These are phyloP conservation scores for Brevipalpus yothersi DNA, from an alignment of 1,140 invertebrate species.

Conservation along the genomic window DNA sequence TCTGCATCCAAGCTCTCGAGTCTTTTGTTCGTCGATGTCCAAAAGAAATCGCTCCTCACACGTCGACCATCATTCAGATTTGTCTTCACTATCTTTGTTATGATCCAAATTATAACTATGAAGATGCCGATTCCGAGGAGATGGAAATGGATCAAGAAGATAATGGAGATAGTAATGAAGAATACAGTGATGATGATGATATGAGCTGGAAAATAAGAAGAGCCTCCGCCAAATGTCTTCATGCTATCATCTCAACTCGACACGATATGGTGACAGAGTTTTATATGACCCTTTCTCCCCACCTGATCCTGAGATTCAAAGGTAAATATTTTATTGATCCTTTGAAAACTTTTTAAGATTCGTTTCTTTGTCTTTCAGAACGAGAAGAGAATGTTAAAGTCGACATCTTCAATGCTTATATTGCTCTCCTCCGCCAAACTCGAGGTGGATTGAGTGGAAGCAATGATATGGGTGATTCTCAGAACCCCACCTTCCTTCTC, in stretches of 20 bases:
- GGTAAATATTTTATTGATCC: conserved; percentile 3
- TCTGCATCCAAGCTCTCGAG: conserved; percentile 61
- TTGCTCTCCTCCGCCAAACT: conserved; percentile 70
- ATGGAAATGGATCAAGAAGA: conserved; percentile 35
- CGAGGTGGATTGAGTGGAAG: conserved; percentile 30
- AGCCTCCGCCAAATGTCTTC: conserved; percentile 86
- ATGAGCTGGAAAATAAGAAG: conserved; percentile 95
- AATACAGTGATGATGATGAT: conserved; percentile 96
- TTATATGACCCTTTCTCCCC: conserved; percentile 63
- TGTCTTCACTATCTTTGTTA: conserved; percentile 83
- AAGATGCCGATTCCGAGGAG: conserved; percentile 41
- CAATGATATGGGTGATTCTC: not conserved
- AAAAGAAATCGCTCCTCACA: conserved; percentile 77
- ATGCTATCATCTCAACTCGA: conserved; percentile 72
- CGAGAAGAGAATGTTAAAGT: conserved; percentile 96
- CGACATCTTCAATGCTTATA: conserved; percentile 89
- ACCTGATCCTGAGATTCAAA: conserved; percentile 34
- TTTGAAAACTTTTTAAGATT: not conserved
- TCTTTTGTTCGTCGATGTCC: conserved; percentile 84
- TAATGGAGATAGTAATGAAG: conserved; percentile 58
- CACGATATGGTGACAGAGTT: conserved; percentile 72
- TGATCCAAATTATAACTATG: conserved; percentile 96
- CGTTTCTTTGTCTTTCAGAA: conserved; percentile 31
- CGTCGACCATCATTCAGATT: conserved; percentile 57
- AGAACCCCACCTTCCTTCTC: conserved; percentile 15